Conservation (phyloP, 2,113 vertebrate species). For the Sporophila hypoxantha region DNA sequence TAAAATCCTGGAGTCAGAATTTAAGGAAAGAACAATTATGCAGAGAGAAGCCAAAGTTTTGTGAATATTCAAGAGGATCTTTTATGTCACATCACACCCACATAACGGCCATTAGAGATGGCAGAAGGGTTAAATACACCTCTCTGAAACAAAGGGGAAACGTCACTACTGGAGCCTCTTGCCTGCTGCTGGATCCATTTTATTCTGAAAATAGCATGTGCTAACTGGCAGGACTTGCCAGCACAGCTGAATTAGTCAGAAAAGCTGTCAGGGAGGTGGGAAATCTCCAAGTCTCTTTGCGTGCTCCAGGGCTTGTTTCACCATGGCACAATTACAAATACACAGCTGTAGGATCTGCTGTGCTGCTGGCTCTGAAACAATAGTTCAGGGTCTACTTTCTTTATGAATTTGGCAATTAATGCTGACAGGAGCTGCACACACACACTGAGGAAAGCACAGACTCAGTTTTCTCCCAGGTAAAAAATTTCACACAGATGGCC, state of each 20-base stretch:
- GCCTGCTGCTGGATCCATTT: not conserved
- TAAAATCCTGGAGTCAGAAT: not conserved
- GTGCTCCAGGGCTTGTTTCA: not conserved
- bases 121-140: slow-evolving; percentile 11
- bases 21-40: not conserved
- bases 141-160: not conserved
- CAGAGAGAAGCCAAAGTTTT: not conserved
- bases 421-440: not conserved
- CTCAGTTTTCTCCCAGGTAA: not conserved
- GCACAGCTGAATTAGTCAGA: slow-evolving; percentile 10
- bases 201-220: not conserved
- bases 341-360: not conserved
- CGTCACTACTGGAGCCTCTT: not conserved
- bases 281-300: slow-evolving; percentile 9
- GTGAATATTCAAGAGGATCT: not conserved
- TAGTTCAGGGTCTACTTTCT: not conserved
- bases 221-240: not conserved
- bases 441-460: not conserved
- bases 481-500: not conserved
- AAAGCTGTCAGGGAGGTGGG: slow-evolving; percentile 16
- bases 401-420: not conserved
- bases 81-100: not conserved
- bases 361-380: slow-evolving; percentile 5
- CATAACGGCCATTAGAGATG: not conserved
- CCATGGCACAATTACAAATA: not conserved